phyloP scores from a whole-genome alignment of 2,113 vertebrate species.

The Ageneiosus marmoratus region DNA sequence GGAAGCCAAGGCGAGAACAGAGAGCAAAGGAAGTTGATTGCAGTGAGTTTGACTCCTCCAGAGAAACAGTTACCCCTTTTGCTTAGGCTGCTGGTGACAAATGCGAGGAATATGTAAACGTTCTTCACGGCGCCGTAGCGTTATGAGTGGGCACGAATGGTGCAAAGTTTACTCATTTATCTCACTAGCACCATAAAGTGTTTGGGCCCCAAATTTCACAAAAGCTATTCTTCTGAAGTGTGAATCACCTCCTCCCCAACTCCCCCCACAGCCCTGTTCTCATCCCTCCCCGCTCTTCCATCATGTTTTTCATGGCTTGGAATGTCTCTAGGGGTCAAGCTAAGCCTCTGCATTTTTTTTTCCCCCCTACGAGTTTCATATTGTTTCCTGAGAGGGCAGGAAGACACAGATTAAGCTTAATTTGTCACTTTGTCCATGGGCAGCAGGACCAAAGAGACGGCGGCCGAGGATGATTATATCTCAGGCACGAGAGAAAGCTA shows the following conservation, averaged over 20 bases:
- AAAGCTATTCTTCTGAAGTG: constrained; percentile 16
- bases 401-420: constrained; percentile 58
- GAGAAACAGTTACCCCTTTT: constrained; percentile 29
- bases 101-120: constrained; percentile 47
- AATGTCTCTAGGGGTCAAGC: constrained; percentile 30
- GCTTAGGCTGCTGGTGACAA: constrained; percentile 29
- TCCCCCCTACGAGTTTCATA: constrained; percentile 12
- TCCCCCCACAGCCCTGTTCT: neutral
- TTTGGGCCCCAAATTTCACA: constrained; percentile 27
- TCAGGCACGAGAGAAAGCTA: constrained; percentile 41
- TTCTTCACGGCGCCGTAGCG: constrained; percentile 8
- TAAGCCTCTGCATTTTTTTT: constrained; percentile 18
- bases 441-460: constrained; percentile 33
- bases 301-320: constrained; percentile 21
- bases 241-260: neutral
- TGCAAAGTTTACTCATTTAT: constrained; percentile 1
- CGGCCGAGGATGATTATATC: constrained; percentile 31
- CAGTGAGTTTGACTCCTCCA: constrained; percentile 12
- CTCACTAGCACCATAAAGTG: constrained; percentile 4
- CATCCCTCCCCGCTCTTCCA: neutral
- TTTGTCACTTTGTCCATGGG: constrained; percentile 56
- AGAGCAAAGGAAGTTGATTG: constrained; percentile 37
- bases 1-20: neutral
- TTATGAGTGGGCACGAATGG: constrained; percentile 8
- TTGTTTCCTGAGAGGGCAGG: constrained; percentile 58